These are phyloP conservation scores for Drosophila sechellia DNA, from an alignment of 1,140 invertebrate species.

Conservation along the genomic window DNA sequence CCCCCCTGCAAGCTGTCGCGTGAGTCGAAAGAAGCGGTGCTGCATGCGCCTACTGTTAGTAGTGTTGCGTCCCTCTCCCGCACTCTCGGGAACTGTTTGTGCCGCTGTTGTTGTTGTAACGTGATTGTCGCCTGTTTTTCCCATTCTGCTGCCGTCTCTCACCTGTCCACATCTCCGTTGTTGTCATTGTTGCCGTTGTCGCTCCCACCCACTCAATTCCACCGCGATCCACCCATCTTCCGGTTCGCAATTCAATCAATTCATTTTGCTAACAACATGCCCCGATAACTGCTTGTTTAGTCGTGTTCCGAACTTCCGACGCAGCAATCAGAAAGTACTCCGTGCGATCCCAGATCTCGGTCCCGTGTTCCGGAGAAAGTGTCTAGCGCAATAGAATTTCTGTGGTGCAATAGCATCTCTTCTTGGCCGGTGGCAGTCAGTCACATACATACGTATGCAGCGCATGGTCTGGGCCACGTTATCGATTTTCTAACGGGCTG, in stretches of 20 bases:
- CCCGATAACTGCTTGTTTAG: slow-evolving; percentile 58
- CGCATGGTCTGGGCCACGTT: slow-evolving; percentile 61
- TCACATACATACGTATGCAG: neutral
- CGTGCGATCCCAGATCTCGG: slow-evolving; percentile 3
- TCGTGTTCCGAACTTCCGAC: slow-evolving; percentile 51
- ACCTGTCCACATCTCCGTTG: slow-evolving; percentile 38
- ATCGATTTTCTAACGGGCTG: slow-evolving; percentile 44
- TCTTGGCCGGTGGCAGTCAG: neutral
- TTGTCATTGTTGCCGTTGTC: neutral
- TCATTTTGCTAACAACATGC: slow-evolving; percentile 36
- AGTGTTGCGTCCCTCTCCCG: slow-evolving; percentile 10
- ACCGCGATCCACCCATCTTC: neutral
- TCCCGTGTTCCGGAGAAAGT: neutral
- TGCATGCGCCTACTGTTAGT: slow-evolving; percentile 4
- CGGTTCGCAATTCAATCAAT: slow-evolving; percentile 52
- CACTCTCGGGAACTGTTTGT: slow-evolving; percentile 37
- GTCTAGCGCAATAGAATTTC: neutral
- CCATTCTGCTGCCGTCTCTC: slow-evolving; percentile 45
- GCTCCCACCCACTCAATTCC: slow-evolving; percentile 13
- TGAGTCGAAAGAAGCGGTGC: slow-evolving; percentile 55
- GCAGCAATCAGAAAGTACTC: slow-evolving; percentile 3
- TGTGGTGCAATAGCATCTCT: neutral
- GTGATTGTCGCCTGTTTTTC: slow-evolving; percentile 58
- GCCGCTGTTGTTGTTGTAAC: slow-evolving; percentile 37
- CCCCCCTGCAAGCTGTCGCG: slow-evolving; percentile 52